Base-by-base conservation (phyloP, 1,140 invertebrate species). In the Drosophila arizonae region DNA sequence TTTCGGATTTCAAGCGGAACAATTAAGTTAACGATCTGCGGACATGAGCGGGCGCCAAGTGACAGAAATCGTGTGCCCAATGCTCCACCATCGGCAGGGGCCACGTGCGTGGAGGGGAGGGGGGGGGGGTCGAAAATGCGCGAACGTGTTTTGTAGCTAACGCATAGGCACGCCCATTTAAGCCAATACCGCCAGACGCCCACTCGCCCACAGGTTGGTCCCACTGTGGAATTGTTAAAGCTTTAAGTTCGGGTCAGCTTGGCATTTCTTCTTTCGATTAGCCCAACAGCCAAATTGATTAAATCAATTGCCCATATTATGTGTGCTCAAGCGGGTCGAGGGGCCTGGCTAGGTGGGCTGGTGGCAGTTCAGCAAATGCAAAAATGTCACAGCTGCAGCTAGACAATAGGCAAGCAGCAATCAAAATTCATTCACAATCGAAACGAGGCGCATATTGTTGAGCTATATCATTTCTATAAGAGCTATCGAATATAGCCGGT, bases 21-120 rank as follows among this genome's bases (percentile, higher is more conserved):
- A 87, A 87, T 87, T 87, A 87, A 87, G 82, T 87, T 87, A 87
- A 87, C 82, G 79, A 87, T 88, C 79, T 87, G 82, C 81, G 77
- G 81, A 85, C 77, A 80, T 57, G 58, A 63, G 36, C 36, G 36
- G 65, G 48, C 39, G 76, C 48, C 45, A 68, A 79, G 76, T 77
- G 79, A 69, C 79, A 76, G 77, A 76, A 81, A 82, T 63, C 67
- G 58, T 70, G 60, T 63, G 58, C 76, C 79, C 76, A 84, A 86
- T 46, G 81, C 69, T 10, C 17, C 21, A 2, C 10, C 36, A 39
- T 39, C 10, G 36, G 77, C 68, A 70, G 6, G 77, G 81, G 77
- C 81, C 69, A 77, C 66, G 72, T 70, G 64, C 74, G 17, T 17
- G 17, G 56, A 63, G 57, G 57, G 1, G 21, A 1, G 70, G 57